Percentiles rank a stretch among this genome's conserved stretches.
Conservation (phyloP, 1,140 invertebrate species). For the Eriocheir sinensis region DNA sequence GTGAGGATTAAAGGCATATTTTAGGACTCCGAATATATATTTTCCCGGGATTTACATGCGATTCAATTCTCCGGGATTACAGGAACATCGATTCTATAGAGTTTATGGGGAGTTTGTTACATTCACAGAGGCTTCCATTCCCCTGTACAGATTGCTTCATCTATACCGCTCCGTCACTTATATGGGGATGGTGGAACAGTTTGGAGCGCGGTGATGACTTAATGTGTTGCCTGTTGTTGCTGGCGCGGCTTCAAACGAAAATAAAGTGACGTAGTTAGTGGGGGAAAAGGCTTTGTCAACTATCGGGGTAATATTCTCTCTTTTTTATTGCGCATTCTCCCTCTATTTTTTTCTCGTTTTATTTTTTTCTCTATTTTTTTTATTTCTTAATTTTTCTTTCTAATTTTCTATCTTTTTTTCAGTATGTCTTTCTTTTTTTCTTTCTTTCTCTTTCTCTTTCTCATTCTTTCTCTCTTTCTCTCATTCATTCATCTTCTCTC, state of each 20-base stretch:
- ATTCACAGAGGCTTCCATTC: not conserved
- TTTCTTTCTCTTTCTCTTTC: no score
- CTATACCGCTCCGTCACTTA: not conserved
- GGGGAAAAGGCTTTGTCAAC: not conserved
- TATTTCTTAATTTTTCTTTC: no score
- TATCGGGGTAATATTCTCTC: no score
- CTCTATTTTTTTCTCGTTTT: no score
- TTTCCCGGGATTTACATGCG: not conserved
- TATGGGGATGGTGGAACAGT: not conserved
- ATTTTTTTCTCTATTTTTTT: no score
- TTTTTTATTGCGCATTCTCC: no score
- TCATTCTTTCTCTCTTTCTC: no score
- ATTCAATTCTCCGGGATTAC: not conserved
- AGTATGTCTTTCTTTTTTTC: no score
- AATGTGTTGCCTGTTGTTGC: not conserved
- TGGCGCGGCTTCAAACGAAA: no score
- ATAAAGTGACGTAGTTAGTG: no score
- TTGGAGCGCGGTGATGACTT: not conserved
- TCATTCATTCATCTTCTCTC: no score
- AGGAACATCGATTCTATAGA: not conserved
- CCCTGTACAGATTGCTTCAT: not conserved
- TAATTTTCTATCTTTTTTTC: no score
- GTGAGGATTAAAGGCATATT: not conserved
- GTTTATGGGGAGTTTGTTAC: not conserved
- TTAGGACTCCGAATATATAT: not conserved